Base-by-base conservation (phyloP, 2,113 vertebrate genomes). In the Phalacrocorax brasilianus region DNA sequence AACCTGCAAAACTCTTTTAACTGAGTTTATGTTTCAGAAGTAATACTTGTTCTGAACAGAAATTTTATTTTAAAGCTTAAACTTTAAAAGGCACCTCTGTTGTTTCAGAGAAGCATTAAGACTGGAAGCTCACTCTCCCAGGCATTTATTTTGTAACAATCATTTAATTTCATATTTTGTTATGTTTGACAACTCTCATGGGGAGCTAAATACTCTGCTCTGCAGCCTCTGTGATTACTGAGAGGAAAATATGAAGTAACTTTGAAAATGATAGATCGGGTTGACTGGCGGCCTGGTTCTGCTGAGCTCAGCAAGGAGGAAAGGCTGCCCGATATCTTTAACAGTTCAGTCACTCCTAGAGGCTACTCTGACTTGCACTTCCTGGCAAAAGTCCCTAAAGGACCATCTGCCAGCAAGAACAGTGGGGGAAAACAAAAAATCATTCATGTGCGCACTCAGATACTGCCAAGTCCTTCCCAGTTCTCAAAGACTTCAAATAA, bases 391-490 rank as follows among this genome's bases (percentile, higher is more conserved):
- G 80, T 92, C 89, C 70, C 79, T 68, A 44, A 84, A 89, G 80
- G 58, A 79, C 94, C 94, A 89, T 93, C 92, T 93, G 88, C 91
- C 80, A 94, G 81, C 33, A 85, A 40, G 35, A 91, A 66, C 30
- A 6, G 9, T 1, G 7, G 1, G 4, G 16, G 11, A 7, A 8
- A 20, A 5, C 14, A 5, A 11, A 18, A 7, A 88, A 77, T 50
- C 73, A 86, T 80, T 95, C 88, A 88, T 58, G 45, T 85, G 85
- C 62, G 71, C 49, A 58, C 12, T 77, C 40, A 53, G 23, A 20
- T 82, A 65, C 49, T 89, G 62, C 35, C 81, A 89, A 92, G 38
- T 78, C 32, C 66, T 87, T 65, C 28, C 45, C 28, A 70, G 26
- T 20, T 52, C 44, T 77, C 38, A 59, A 67, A 68, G 80, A 30